A percentile compares a stretch with the other conserved stretches of the same genome.
These are phyloP conservation scores for Meliscaeva auricollis DNA, from an alignment of 2,888 invertebrate genomes.

Conservation along the genomic window DNA sequence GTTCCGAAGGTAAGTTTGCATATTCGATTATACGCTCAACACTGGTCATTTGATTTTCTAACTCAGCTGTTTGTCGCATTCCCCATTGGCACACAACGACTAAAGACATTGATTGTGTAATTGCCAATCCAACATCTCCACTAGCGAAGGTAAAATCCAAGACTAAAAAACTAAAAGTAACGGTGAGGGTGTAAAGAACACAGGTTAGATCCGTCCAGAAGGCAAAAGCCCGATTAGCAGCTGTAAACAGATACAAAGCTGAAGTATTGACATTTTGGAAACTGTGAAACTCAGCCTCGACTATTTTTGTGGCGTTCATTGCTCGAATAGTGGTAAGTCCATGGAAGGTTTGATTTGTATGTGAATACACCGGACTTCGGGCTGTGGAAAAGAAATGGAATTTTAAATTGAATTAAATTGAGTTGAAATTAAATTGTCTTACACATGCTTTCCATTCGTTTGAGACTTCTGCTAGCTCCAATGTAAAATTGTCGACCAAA, in stretches of 20 bases:
- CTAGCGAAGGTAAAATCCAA: conserved; percentile 84
- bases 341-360: conserved; percentile 90
- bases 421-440: too few relatives aligned
- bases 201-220: conserved; percentile 96
- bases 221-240: conserved; percentile 96
- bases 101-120: conserved; percentile 89
- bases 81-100: conserved; percentile 93
- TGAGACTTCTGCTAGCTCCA: conserved; percentile 86
- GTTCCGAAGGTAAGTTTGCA: conserved; percentile 88
- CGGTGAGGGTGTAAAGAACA: conserved; percentile 92
- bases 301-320: conserved; percentile 87
- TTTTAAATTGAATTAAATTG: background rate
- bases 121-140: conserved; percentile 89
- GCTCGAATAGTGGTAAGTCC: conserved; percentile 92
- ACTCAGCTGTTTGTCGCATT: conserved; percentile 93
- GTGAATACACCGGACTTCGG: conserved; percentile 91
- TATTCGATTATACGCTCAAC: conserved; percentile 95
- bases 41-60: conserved; percentile 92
- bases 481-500: conserved; percentile 86
- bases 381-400: conserved; percentile 84
- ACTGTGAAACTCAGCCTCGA: conserved; percentile 88
- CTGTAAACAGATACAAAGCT: conserved; percentile 92
- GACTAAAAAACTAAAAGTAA: conserved; percentile 93
- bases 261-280: conserved; percentile 89
- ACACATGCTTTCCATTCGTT: conserved; percentile 83